Evolutionary conservation across 2,113 vertebrate genomes (phyloP), one percentile per base, ranked within the genome.

Genomic region (Heteronetta atricapilla): DNA sequence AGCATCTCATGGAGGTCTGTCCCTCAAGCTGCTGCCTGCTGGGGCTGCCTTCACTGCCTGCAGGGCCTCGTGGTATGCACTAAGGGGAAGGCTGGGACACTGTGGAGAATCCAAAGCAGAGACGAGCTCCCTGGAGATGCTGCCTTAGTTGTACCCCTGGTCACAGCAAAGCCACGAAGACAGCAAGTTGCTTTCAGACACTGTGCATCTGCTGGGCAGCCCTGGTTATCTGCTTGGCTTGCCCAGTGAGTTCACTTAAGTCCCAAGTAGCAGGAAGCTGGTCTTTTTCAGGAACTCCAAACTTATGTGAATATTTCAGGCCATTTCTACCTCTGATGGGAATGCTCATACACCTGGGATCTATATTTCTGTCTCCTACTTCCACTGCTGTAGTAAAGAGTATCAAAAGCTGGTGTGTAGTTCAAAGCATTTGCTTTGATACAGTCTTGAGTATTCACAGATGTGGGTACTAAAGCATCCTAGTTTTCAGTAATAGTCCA

Each of bases 281-380:
- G 6, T 77, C 16, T 69, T 36, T 28, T 13, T 5, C 21, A n/a
- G 50, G 70, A 86, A 34, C 28, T 81, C n/a, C 25, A 69, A 28
- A 16, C 8, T n/a, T 33, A 10, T 0, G 0, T 7, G n/a, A 36
- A 8, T 12, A 12, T 55, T 93, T 86, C 75, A 50, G 0, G 1
- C 22, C n/a, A 19, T 26, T 72, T 22, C 5, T 33, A 12, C 5
- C 36, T 60, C 48, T 75, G 14, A 13, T 19, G 44, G 55, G 60
- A 91, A n/a, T 26, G 53, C 6, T 34, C 36, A 8, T 26, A 25
- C 29, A 4, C 15, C 0, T 2, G 19, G 53, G 26, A 53, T 11
- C 62, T 62, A 16, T 0, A 0, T 73, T 82, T 76, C 53, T 68
- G 36, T 36, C 50, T 86, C 22, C 40, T 53, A 8, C 38, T 53